phyloP scores from a whole-genome alignment of 2,113 vertebrate species.

The Camarhynchus parvulus region DNA sequence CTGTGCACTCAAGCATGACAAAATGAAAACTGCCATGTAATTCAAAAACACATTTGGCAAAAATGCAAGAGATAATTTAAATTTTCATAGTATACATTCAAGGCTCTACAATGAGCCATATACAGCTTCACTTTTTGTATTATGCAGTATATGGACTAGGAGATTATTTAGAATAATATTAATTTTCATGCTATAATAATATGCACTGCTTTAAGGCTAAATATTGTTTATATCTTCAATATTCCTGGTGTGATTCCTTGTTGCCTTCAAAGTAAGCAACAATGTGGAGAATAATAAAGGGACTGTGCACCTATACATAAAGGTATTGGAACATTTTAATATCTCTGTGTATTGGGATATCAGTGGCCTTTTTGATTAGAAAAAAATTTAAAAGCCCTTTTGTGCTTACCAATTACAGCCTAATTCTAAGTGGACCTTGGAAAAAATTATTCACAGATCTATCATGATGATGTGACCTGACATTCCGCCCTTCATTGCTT shows the following conservation, averaged over 20 bases:
- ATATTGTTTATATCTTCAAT: neutral
- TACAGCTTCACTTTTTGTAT: neutral
- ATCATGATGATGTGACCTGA: neutral
- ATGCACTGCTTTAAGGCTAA: neutral
- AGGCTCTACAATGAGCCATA: neutral
- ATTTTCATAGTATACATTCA: neutral
- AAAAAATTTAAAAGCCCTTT: rapidly evolving
- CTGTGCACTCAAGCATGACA: neutral
- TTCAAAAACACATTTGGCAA: neutral
- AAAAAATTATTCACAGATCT: neutral
- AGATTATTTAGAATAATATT: neutral
- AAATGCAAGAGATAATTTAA: neutral
- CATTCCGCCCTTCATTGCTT: neutral
- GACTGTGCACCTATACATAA: neutral
- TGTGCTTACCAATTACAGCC: neutral
- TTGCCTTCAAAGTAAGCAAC: neutral
- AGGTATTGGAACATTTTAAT: neutral
- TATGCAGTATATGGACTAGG: neutral
- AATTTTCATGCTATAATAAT: neutral
- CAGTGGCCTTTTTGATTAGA: neutral
- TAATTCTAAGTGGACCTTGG: neutral
- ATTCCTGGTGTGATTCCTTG: neutral
- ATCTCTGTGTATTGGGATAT: neutral
- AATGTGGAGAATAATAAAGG: neutral
- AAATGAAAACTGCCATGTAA: neutral